Base-by-base conservation (phyloP, 2,888 invertebrate species). In the Onthophagus sagittarius region DNA sequence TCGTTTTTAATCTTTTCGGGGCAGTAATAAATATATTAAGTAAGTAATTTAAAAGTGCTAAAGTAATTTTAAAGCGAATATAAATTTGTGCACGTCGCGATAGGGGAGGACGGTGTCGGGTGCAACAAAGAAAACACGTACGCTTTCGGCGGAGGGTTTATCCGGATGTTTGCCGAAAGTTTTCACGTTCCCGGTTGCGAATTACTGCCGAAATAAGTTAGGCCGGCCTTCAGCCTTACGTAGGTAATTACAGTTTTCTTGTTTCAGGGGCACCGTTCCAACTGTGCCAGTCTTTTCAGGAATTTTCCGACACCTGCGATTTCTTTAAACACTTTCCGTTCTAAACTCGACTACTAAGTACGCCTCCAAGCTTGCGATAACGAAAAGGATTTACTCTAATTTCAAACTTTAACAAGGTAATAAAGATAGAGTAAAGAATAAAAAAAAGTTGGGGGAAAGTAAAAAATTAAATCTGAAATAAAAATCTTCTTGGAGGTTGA, bases 141-240 rank as follows among this genome's bases (percentile, higher is more conserved):
- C 80, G 78, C 79, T 78, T 76, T 63, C 63, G 71, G 78, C 78
- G 77, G 23, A 23, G 23, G 80, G 81, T 81, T 81, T 81, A 81
- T 80, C 81, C 82, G 81, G 81, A 81, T 82, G 81, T 81, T 82
- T 81, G 81, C 77, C 75, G 81, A 82, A 83, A 82, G 80, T 83
- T 83, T 82, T 77, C 81, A 78, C 82, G 81, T 81, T 81, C 81
- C 79, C 80, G 39, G 39, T 53, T 53, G 73, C 78, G 79, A 82
- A 81, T 82, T 82, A 82, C 82, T 78, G 78, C 81, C 73, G 81
- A 80, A 82, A 82, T 82, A 83, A 82, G 80, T 82, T 80, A 79
- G 81, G 79, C 77, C 79, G 71, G 71, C 62, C 62, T 15, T 70
- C 15, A 23, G 33, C 65, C 64, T 70, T 65, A 33, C 62, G 39